Evolutionary conservation across 2,113 vertebrate species (phyloP).

Genomic region (Poecile atricapillus): DNA sequence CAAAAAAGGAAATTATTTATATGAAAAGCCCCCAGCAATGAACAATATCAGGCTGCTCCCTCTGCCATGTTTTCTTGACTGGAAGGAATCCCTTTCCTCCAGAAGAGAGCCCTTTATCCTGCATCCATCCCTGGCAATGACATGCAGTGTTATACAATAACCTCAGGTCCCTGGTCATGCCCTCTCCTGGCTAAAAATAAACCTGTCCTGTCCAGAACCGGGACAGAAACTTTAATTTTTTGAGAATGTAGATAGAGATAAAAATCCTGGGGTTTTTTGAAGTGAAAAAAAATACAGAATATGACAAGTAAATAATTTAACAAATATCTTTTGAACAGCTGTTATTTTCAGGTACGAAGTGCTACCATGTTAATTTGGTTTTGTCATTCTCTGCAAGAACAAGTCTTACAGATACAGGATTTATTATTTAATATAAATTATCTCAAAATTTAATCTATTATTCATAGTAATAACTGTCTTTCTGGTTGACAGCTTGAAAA

Average conservation of each 20-base stretch:
- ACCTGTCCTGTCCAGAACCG: neutral
- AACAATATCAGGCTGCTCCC: neutral
- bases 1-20: neutral
- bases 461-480: neutral
- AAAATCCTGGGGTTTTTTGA: neutral
- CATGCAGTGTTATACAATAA: rapidly evolving
- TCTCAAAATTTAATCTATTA: constrained; percentile 12
- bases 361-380: neutral
- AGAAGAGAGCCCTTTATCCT: neutral
- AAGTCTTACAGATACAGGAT: neutral
- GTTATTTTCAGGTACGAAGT: neutral
- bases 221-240: neutral
- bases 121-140: neutral
- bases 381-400: neutral
- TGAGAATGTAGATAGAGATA: neutral
- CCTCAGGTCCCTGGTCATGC: neutral
- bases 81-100: neutral
- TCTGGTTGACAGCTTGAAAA: constrained; percentile 6
- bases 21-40: neutral
- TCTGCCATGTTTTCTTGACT: neutral
- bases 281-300: neutral
- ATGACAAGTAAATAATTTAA: neutral
- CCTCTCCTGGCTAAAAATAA: neutral
- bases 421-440: neutral
- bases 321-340: neutral